Conservation (phyloP, 2,797 vertebrate species). For the Takifugu rubripes region DNA sequence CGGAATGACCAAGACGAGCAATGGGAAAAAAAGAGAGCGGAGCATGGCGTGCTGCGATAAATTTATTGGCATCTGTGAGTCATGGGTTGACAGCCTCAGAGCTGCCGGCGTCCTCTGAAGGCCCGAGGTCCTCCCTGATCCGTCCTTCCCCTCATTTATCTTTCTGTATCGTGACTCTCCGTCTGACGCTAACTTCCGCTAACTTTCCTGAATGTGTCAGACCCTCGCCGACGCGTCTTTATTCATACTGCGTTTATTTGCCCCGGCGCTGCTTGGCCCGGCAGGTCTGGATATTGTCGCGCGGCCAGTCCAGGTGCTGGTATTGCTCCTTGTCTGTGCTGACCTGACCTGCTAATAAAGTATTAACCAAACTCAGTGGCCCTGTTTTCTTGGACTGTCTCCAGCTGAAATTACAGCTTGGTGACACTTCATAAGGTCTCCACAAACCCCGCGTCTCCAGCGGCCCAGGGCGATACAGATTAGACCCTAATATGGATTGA, state of each 20-base stretch:
- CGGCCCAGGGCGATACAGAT: conserved; percentile 64
- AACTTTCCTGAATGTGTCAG: conserved; percentile 18
- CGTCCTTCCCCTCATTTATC: conserved; percentile 38
- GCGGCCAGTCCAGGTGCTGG: conserved; percentile 3
- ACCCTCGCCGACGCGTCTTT: conserved; percentile 17
- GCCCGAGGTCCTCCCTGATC: conserved; percentile 21
- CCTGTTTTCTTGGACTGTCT: conserved; percentile 30
- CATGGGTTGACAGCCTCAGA: conserved; percentile 30
- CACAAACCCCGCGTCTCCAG: conserved; percentile 41
- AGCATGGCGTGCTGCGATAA: conserved; percentile 27
- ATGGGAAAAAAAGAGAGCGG: conserved; percentile 29
- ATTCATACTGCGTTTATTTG: conserved; percentile 2
- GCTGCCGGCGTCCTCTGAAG: conserved; percentile 30
- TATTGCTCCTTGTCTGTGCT: conserved; percentile 8
- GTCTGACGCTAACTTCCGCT: conserved; percentile 43
- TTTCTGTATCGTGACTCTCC: neutral
- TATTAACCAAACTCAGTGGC: conserved; percentile 46
- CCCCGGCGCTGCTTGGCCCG: conserved; percentile 9
- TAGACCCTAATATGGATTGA: conserved; percentile 72
- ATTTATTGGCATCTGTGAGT: conserved; percentile 36
- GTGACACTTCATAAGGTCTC: conserved; percentile 68
- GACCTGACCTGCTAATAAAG: conserved; percentile 32
- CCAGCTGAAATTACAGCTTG: conserved; percentile 60
- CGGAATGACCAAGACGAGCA: conserved; percentile 39
- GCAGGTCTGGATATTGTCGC: neutral